Evolutionary conservation across 1,140 invertebrate genomes (phyloP).

Genomic region (Eueides isabella): DNA sequence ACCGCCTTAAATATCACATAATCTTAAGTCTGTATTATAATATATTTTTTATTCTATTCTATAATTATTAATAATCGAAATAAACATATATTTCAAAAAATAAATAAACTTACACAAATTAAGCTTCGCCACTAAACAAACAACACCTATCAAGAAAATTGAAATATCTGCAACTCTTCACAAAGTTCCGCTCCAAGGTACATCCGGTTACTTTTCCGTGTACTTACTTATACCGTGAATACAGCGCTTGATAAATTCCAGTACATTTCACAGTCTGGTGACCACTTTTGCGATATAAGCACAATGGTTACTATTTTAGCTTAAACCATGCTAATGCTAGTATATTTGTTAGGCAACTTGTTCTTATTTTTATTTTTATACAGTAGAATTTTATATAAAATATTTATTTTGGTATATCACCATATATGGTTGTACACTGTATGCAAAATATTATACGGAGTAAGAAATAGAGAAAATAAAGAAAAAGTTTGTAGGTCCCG

Average conservation of each 20-base stretch:
- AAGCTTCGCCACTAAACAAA: background rate
- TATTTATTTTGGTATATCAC: too few species aligned
- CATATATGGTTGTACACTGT: too few species aligned
- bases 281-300: constrained; percentile 10
- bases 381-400: background rate
- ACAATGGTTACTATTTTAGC: constrained; percentile 38
- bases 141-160: background rate
- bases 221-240: constrained; percentile 27
- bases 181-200: constrained; percentile 17
- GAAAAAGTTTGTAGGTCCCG: too few species aligned
- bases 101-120: background rate
- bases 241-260: constrained; percentile 60
- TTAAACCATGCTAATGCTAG: constrained; percentile 41
- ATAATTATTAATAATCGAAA: too few species aligned
- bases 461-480: too few species aligned
- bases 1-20: too few species aligned
- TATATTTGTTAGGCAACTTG: constrained; percentile 41
- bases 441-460: too few species aligned
- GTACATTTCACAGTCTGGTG: constrained; percentile 48
- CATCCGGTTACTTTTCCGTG: constrained; percentile 17
- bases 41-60: too few species aligned
- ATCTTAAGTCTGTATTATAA: too few species aligned
- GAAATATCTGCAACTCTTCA: background rate
- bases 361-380: background rate
- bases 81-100: too few species aligned